Evolutionary conservation across 1,140 invertebrate species (phyloP).

Genomic region (Drosophila murphyi): DNA sequence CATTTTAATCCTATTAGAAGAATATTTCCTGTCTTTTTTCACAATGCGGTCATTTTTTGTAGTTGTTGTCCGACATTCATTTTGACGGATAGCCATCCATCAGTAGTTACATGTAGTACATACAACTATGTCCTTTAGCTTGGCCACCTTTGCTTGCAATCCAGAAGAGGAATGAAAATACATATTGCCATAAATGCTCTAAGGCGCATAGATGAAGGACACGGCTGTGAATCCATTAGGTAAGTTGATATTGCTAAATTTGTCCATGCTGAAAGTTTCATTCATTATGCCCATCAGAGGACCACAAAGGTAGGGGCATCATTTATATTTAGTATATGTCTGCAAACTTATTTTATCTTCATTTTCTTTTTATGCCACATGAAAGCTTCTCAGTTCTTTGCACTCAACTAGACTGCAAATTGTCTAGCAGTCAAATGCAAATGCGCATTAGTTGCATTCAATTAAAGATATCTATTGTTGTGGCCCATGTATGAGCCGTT

Average conservation of each 20-base stretch:
- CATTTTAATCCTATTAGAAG: slow-evolving; percentile 70
- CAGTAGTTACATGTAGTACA: slow-evolving; percentile 1
- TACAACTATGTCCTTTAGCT: not conserved
- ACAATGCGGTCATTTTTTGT: slow-evolving; percentile 58
- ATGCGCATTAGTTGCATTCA: slow-evolving; percentile 12
- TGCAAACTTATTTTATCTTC: not conserved
- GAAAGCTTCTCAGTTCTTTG: not conserved
- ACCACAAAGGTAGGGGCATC: not conserved
- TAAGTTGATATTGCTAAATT: no score
- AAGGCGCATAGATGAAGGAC: not conserved
- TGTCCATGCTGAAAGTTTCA: not conserved
- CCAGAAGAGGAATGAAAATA: not conserved
- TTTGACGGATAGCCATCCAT: not conserved
- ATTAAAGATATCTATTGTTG: slow-evolving; percentile 4
- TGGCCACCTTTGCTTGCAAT: not conserved
- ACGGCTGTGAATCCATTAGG: no score
- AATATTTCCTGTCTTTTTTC: slow-evolving; percentile 57
- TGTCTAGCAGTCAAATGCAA: slow-evolving; percentile 7
- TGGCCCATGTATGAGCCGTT: not conserved
- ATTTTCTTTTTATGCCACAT: not conserved
- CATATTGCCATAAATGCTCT: not conserved
- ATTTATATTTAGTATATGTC: not conserved
- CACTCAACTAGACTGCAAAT: not conserved
- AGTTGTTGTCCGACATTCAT: slow-evolving; percentile 19
- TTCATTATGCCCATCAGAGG: not conserved